A percentile compares a stretch with the other conserved stretches of the same genome.
phyloP scores from a whole-genome alignment of 64 coral and sea anemone species.

The Acropora tenuis region DNA sequence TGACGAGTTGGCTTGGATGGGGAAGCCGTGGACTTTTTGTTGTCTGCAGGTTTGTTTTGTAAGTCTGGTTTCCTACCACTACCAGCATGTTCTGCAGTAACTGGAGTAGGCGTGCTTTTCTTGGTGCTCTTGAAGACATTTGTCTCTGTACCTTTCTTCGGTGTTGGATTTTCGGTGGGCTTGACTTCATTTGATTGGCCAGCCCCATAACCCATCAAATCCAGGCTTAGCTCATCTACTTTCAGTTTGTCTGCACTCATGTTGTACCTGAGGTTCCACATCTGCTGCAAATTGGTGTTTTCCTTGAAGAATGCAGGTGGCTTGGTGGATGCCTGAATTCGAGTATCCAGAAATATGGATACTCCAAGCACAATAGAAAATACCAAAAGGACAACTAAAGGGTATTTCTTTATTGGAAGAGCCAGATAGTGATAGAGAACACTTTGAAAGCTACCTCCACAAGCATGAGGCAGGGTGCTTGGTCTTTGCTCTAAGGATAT shows the following conservation, averaged over 20 bases:
- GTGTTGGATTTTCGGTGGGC: background rate
- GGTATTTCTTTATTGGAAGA: slow-evolving; percentile 54
- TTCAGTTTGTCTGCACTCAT: slow-evolving; percentile 62
- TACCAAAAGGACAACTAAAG: slow-evolving; percentile 34
- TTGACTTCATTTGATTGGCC: background rate
- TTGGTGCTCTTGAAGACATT: background rate
- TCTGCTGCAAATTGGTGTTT: slow-evolving; percentile 72
- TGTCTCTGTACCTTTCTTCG: background rate
- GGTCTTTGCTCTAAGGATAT: no score
- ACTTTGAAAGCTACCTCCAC: slow-evolving; percentile 49
- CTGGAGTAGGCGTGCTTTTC: background rate
- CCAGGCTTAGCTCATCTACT: background rate
- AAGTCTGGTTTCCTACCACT: background rate
- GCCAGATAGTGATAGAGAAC: slow-evolving; percentile 63
- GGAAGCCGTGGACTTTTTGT: background rate
- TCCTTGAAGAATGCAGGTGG: slow-evolving; percentile 83
- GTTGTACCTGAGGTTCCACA: slow-evolving; percentile 78
- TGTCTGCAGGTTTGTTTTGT: background rate
- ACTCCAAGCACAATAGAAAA: slow-evolving; percentile 42
- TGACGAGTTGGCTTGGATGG: background rate
- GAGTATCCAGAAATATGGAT: slow-evolving; percentile 52
- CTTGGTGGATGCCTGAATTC: slow-evolving; percentile 66
- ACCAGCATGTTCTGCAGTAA: background rate
- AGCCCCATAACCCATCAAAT: background rate
- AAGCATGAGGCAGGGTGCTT: background rate